Percentiles rank a stretch among this genome's conserved stretches.
Evolutionary conservation across 2,113 vertebrate genomes (phyloP).

Genomic region (Stigmatopora nigra): DNA sequence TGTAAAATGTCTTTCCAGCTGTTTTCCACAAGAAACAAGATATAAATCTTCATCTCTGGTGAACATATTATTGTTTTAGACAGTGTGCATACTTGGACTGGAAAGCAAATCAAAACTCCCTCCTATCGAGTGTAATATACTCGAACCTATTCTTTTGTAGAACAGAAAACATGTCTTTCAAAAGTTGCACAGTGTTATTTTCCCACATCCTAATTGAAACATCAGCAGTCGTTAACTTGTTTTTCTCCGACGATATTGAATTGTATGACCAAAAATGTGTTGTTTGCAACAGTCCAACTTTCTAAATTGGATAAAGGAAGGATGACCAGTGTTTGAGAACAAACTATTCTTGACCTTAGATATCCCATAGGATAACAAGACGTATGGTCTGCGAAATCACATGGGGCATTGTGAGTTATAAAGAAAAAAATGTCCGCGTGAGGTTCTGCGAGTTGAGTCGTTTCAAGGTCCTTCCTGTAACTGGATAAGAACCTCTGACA

Average conservation of each 20-base stretch:
- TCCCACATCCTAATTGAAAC: background rate
- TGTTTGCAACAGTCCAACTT: background rate
- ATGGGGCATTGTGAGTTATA: background rate
- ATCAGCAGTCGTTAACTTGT: background rate
- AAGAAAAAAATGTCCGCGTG: conserved; percentile 18
- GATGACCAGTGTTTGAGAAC: background rate
- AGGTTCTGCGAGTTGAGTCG: conserved; percentile 17
- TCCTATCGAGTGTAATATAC: background rate
- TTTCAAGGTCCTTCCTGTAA: conserved; percentile 63
- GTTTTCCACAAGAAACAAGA: background rate
- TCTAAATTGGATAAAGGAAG: background rate
- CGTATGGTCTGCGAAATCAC: background rate
- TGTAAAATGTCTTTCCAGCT: conserved; percentile 2
- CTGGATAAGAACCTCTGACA: conserved; percentile 54
- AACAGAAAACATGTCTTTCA: background rate
- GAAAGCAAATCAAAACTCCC: background rate
- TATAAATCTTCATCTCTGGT: conserved; percentile 2
- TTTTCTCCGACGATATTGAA: background rate
- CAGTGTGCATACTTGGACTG: background rate
- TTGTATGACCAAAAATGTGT: background rate
- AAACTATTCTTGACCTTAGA: background rate
- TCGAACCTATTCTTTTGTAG: background rate
- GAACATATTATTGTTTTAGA: background rate
- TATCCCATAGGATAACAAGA: background rate
- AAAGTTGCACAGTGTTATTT: background rate